Evolutionary conservation across 2,797 vertebrate genomes (phyloP), one percentile per base, ranked within the genome.

Genomic region (Rhinella marina): DNA sequence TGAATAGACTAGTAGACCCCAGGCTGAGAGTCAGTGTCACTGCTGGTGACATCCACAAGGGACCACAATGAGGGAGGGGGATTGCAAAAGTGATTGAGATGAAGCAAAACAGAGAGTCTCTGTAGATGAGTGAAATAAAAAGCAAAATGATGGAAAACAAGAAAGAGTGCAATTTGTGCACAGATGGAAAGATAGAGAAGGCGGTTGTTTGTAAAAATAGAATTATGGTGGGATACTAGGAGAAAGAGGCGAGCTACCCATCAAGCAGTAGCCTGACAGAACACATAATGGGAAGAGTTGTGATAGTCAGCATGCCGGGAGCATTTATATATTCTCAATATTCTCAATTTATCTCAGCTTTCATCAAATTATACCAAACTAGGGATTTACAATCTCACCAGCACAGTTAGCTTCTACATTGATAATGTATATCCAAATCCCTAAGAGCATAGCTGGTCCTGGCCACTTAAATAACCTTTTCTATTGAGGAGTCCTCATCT

Each of bases 21-120:
- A 76, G 87, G 87, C 87, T 85, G 32, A 81, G 52, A 84, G 50
- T 80, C 66, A 88, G 83, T 81, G 78, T 85, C 87, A 85, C 68
- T 88, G 83, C 77, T 88, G 66, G 87, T 88, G 87, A 88, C 87
- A 85, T 81, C 68, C 87, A 85, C 81, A 85, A 85, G 82, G 76
- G 82, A 88, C 57, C 86, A 82, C 66, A 81, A 68, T 52, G 62
- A 64, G 41, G 61, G 81, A 77, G 70, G 64, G 59, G 68, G 73
- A 79, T 21, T 70, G 61, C 25, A 3, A 82, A 66, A 82, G 16
- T 87, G 72, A 77, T 41, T 73, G 78, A 87, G 27, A 82, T 73
- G 56, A 76, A 62, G 9, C 17, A 61, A 75, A 64, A 83, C 16
- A 87, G 16, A 79, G 61, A 76, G 73, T 76, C 73, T 52, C 73